Conservation (phyloP, 92 coral and sea anemone species). For the Actinernus sp. region DNA sequence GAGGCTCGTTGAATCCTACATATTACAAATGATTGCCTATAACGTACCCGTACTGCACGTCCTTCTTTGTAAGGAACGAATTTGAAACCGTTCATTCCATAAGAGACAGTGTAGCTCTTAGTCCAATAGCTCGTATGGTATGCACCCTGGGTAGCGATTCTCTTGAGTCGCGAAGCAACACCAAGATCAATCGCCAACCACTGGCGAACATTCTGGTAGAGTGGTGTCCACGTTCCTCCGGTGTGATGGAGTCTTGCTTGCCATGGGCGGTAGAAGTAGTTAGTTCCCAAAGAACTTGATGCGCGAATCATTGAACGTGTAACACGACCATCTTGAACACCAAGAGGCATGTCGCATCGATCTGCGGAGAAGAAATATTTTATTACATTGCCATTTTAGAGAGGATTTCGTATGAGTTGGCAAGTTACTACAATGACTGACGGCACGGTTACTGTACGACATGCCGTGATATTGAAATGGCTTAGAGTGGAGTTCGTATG, state of each 20-base stretch:
- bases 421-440: too few relatives aligned
- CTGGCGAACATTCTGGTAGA: conserved; percentile 52
- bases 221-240: conserved; percentile 78
- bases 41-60: conserved; percentile 48
- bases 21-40: too few relatives aligned
- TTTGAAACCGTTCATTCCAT: conserved; percentile 64
- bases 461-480: too few relatives aligned
- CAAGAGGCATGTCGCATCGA: conserved; percentile 84
- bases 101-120: conserved; percentile 62
- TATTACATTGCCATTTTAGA: too few relatives aligned
- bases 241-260: conserved; percentile 68
- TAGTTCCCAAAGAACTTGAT: conserved; percentile 54
- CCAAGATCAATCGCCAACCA: conserved; percentile 85
- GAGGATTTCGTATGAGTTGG: too few relatives aligned
- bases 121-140: conserved; percentile 69
- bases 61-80: conserved; percentile 58
- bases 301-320: conserved; percentile 73
- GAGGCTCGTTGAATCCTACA: too few relatives aligned
- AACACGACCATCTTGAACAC: conserved; percentile 85
- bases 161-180: conserved; percentile 36
- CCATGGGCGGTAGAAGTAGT: conserved; percentile 80
- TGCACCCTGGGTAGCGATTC: conserved; percentile 75
- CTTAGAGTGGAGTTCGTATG: too few relatives aligned
- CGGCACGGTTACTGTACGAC: too few relatives aligned
- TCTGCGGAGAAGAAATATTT: conserved; percentile 24